Conservation (phyloP, 2,113 vertebrate genomes). For the Miniopterus natalensis region DNA sequence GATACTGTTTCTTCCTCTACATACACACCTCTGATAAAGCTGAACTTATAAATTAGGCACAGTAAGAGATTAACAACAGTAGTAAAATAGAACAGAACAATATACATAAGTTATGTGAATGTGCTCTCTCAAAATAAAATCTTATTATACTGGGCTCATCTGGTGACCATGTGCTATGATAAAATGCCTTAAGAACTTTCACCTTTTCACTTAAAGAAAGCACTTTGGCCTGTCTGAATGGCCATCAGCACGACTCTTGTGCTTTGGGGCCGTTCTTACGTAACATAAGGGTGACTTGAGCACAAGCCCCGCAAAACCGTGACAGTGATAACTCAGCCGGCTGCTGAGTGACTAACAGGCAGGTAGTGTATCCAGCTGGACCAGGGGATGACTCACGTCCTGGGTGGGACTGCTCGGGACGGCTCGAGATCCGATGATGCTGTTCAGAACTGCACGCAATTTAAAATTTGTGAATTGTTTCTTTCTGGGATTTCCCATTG, state of each 20-base stretch:
- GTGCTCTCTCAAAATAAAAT: neutral
- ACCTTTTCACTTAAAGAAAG: neutral
- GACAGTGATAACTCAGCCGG: neutral
- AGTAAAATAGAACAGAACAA: neutral
- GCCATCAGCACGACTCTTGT: neutral
- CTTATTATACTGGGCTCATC: neutral
- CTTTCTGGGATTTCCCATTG: no score
- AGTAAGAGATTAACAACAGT: neutral
- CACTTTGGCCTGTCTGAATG: neutral
- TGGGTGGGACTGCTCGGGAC: no score
- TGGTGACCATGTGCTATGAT: neutral
- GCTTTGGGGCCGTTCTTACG: no score
- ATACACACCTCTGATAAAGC: neutral
- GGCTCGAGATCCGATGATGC: no score
- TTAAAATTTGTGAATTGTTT: no score
- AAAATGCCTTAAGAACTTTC: neutral
- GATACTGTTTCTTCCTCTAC: neutral
- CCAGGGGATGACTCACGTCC: neutral
- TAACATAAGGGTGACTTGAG: neutral
- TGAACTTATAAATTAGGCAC: neutral
- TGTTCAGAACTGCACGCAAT: no score
- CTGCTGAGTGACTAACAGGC: neutral
- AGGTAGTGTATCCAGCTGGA: neutral
- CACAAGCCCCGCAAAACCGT: neutral
- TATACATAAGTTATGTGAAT: neutral